Evolutionary conservation across 30 jellyfish, hydroid and myxozoan genomes (phyloP).

Genomic region (Pseudorhiza aurosa): DNA sequence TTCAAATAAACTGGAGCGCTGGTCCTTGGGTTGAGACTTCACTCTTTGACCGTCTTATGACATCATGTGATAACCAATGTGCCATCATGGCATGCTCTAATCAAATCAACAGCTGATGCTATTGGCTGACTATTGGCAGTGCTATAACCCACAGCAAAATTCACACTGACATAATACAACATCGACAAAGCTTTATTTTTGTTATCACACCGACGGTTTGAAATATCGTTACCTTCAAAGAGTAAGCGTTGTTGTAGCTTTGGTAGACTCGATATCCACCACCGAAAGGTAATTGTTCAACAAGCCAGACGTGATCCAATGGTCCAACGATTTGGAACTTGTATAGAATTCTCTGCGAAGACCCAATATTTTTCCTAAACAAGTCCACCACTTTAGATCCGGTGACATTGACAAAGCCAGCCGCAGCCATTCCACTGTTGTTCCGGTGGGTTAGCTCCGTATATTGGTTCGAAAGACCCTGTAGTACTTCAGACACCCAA

Average conservation of each 20-base stretch:
- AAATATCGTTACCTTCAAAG: slow-evolving; percentile 36
- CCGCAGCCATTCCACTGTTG: slow-evolving; percentile 2
- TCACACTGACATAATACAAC: no score
- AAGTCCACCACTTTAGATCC: slow-evolving; percentile 8
- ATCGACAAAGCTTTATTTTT: no score
- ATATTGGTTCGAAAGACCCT: slow-evolving; percentile 8
- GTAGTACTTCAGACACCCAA: slow-evolving; percentile 20
- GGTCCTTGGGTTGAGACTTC: no score
- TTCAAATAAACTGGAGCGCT: no score
- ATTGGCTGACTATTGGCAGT: no score
- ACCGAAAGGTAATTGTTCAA: slow-evolving; percentile 24
- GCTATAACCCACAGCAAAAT: no score
- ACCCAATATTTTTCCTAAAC: slow-evolving; percentile 6
- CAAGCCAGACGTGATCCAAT: slow-evolving; percentile 43
- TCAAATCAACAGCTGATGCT: no score
- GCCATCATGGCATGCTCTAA: no score
- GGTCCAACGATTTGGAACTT: slow-evolving; percentile 51
- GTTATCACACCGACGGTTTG: no score
- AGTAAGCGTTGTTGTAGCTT: slow-evolving; percentile 47
- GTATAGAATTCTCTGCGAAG: slow-evolving; percentile 12
- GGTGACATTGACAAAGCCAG: slow-evolving; percentile 24
- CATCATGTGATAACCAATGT: no score
- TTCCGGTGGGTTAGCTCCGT: not conserved
- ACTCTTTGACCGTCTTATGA: no score
- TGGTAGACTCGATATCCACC: slow-evolving; percentile 70